Evolutionary conservation across 2,113 vertebrate genomes (phyloP), one percentile per base, ranked within the genome.

Genomic region (Monarcha castaneiventris): DNA sequence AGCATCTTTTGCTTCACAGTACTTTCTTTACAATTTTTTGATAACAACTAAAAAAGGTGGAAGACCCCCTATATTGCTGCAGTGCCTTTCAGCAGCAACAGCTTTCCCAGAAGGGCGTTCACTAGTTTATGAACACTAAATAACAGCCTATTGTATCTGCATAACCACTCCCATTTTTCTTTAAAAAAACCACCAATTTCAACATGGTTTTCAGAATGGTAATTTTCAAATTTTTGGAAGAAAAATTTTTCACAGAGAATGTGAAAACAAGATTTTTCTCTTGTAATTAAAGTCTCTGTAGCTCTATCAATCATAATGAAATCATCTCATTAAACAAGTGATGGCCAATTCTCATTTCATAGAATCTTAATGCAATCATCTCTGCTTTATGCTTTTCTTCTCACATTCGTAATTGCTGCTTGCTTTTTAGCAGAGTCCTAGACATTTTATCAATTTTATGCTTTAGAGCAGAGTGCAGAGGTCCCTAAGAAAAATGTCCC

Each of bases 21-120:
- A 18, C 27, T 88, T 75, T 83, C 48, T 80, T 90, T 79, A n/a
- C 4, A 33, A 7, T 71, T 77, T 91, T 49, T 73, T 80, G 59
- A 72, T 80, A 68, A 44, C 15, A 69, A 43, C 23, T 58, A 85
- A 84, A 73, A 49, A 91, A n/a, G 16, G 39, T 63, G 49, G 33
- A 76, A 75, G 87, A 92, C 54, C 52, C 68, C 61, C 67, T 80
- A 54, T n/a, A 25, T 41, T 72, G 72, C 54, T 59, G 20, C 29
- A 32, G 37, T 69, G 74, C n/a, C 48, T 85, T 89, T 90, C 3
- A 20, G 77, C 61, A 94, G 37, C 48, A 55, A 25, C 56, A 92
- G 35, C 71, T 85, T 89, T 94, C 52, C 52, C 80, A 84, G 86
- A 95, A 93, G 86, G 16, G 26, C 32, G n/a, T 93, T 88, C 32